Conservation (phyloP, 2,888 invertebrate genomes). For the Phalera bucephala region DNA sequence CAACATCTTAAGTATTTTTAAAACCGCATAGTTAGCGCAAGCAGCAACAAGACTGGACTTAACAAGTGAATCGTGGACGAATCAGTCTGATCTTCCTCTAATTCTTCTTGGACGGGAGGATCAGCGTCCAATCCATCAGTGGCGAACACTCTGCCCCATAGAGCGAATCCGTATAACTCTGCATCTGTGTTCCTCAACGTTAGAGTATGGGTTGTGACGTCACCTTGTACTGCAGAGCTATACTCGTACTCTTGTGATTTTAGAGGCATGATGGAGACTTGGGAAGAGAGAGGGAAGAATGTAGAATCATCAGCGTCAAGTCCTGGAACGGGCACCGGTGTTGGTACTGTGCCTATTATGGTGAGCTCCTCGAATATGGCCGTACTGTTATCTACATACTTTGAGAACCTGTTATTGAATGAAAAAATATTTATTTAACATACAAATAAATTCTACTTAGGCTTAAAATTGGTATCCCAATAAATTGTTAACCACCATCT, state of each 20-base stretch:
- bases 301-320: conserved; percentile 52
- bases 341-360: conserved; percentile 67
- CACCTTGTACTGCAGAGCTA: conserved; percentile 16
- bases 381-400: conserved; percentile 60
- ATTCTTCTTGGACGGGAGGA: conserved; percentile 14
- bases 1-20: no score
- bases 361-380: conserved; percentile 69
- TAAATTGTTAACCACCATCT: no score
- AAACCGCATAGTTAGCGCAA: no score
- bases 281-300: conserved; percentile 76
- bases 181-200: conserved; percentile 37
- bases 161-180: conserved; percentile 73
- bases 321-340: conserved; percentile 38
- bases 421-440: no score
- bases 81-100: background rate
- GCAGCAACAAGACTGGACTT: conserved; percentile 18
- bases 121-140: conserved; percentile 59
- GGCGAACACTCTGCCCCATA: conserved; percentile 78
- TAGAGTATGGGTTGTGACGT: conserved; percentile 36
- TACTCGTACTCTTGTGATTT: conserved; percentile 53
- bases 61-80: conserved; percentile 17
- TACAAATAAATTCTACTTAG: no score
- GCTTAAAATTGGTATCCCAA: no score
- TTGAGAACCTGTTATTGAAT: conserved; percentile 71
- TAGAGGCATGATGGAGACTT: conserved; percentile 76